These are phyloP conservation scores for Luffia ferchaultella DNA, from an alignment of 2,888 invertebrate species.

Conservation along the genomic window DNA sequence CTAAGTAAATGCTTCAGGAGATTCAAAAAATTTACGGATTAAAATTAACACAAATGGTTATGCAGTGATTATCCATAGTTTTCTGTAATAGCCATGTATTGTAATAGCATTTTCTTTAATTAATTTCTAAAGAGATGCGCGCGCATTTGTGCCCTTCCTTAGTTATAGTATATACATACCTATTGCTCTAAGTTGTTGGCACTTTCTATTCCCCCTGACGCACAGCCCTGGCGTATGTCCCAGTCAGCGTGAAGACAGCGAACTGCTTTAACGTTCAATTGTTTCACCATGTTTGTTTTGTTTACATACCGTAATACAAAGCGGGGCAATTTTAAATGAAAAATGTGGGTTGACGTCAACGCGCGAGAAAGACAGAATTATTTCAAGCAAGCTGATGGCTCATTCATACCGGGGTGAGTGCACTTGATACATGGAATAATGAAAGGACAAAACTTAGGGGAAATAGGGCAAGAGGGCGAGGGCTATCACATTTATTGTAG, in stretches of 20 bases:
- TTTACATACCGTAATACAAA: constrained; percentile 22
- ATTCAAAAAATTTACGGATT: no score
- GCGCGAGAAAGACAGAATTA: constrained; percentile 68
- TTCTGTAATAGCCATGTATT: no score
- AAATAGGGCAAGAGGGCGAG: constrained; percentile 2
- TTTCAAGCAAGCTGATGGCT: constrained; percentile 65
- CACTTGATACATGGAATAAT: not conserved
- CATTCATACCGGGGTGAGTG: constrained; percentile 73
- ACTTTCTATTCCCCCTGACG: not conserved
- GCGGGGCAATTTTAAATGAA: constrained; percentile 19
- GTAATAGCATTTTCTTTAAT: no score
- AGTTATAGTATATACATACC: no score
- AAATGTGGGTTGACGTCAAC: constrained; percentile 69
- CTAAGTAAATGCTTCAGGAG: no score
- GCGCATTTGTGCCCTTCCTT: no score
- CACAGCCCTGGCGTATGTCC: not conserved
- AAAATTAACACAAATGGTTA: no score
- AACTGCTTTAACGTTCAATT: not conserved
- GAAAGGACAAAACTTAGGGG: not conserved
- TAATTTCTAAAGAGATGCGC: not conserved
- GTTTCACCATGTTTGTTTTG: constrained; percentile 19
- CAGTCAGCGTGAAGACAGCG: not conserved
- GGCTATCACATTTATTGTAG: not conserved
- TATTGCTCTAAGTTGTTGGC: not conserved
- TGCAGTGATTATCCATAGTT: no score